Conservation (phyloP, 2,888 invertebrate genomes). For the Matsumyia berberina region DNA sequence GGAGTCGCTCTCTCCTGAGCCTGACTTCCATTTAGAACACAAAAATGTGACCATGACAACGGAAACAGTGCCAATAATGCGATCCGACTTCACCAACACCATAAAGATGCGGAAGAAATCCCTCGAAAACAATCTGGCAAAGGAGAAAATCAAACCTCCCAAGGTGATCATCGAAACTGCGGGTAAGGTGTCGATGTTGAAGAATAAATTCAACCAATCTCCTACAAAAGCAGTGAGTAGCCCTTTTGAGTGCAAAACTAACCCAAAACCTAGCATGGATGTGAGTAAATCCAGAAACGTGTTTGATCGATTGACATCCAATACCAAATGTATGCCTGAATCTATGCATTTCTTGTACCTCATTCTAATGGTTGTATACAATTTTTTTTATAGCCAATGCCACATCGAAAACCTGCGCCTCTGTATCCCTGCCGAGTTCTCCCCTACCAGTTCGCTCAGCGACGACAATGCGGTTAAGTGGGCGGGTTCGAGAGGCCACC, state of each 20-base stretch:
- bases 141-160: slow-evolving; percentile 81
- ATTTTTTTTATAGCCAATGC: slow-evolving; percentile 70
- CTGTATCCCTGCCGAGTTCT: slow-evolving; percentile 84
- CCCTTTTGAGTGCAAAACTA: slow-evolving; percentile 70
- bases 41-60: slow-evolving; percentile 55
- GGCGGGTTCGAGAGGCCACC: slow-evolving; percentile 84
- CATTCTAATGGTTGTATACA: slow-evolving; percentile 14
- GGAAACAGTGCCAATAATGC: slow-evolving; percentile 81
- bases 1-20: slow-evolving; percentile 22
- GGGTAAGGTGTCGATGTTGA: slow-evolving; percentile 83
- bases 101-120: slow-evolving; percentile 84
- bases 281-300: slow-evolving; percentile 78
- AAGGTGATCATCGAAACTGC: slow-evolving; percentile 80
- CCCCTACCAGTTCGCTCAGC: slow-evolving; percentile 78
- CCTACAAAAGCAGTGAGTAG: slow-evolving; percentile 65
- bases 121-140: slow-evolving; percentile 81
- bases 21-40: slow-evolving; percentile 36
- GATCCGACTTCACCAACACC: slow-evolving; percentile 84
- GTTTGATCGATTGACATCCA: slow-evolving; percentile 79
- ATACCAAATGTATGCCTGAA: slow-evolving; percentile 79
- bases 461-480: slow-evolving; percentile 84
- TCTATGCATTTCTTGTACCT: too few species aligned
- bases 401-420: slow-evolving; percentile 77
- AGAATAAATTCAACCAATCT: slow-evolving; percentile 80
- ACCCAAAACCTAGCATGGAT: slow-evolving; percentile 77